phyloP scores from a whole-genome alignment of 2,797 vertebrate species.

The Aphelocoma californica region DNA sequence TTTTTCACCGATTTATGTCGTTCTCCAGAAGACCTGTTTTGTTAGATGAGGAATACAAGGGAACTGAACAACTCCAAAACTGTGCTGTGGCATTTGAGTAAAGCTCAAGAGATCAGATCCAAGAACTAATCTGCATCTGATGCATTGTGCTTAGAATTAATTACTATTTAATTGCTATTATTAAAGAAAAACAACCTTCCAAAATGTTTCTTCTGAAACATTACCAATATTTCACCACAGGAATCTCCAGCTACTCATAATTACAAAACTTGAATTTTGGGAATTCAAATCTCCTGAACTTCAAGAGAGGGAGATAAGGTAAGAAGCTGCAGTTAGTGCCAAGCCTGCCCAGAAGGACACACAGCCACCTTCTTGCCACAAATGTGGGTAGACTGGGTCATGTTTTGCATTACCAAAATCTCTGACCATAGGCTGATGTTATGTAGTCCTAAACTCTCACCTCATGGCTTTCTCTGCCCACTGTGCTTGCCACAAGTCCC shows the following conservation, averaged over 20 bases:
- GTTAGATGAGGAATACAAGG: neutral
- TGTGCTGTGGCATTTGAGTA: neutral
- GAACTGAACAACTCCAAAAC: neutral
- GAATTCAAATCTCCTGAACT: neutral
- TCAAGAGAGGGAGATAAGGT: neutral
- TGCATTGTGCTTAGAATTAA: neutral
- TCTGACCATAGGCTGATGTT: neutral
- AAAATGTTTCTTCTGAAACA: constrained; percentile 13
- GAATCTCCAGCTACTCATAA: neutral
- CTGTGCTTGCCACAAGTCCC: neutral
- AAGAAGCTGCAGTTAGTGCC: neutral
- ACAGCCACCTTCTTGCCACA: neutral
- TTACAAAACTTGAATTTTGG: neutral
- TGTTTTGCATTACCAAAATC: neutral
- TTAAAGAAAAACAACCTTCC: constrained; percentile 5
- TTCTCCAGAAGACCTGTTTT: neutral
- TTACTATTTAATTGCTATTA: neutral
- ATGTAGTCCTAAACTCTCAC: neutral
- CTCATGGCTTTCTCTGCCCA: neutral
- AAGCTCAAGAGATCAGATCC: neutral
- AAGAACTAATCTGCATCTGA: neutral
- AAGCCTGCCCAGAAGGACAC: neutral
- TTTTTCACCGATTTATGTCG: neutral
- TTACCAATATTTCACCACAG: neutral
- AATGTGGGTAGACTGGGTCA: neutral